Evolutionary conservation across 1,140 invertebrate species (phyloP).

Genomic region (Drosophila tsacasi): DNA sequence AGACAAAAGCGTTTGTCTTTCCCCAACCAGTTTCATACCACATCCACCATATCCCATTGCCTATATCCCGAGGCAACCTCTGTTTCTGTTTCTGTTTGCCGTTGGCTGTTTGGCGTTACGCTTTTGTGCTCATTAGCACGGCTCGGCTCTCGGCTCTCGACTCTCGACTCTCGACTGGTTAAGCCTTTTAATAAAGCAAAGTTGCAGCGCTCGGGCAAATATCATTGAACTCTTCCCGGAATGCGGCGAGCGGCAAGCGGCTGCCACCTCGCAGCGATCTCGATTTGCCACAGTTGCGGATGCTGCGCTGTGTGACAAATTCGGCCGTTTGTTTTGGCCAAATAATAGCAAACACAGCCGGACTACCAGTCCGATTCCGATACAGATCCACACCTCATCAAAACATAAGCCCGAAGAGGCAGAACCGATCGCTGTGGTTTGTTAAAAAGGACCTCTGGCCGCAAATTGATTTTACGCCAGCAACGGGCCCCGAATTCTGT

Average conservation of each 20-base stretch:
- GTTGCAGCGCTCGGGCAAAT: conserved; percentile 60
- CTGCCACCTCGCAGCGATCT: conserved; percentile 23
- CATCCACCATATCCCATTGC: neutral
- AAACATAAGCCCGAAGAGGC: conserved; percentile 55
- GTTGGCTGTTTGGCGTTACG: conserved; percentile 73
- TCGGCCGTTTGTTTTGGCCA: conserved; percentile 51
- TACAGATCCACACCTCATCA: conserved; percentile 66
- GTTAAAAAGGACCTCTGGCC: conserved; percentile 43
- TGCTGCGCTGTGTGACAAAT: conserved; percentile 73
- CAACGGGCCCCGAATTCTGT: conserved; percentile 52
- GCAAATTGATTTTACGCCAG: conserved; percentile 82
- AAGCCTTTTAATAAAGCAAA: conserved; percentile 85
- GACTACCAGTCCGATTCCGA: conserved; percentile 18
- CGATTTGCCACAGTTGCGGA: conserved; percentile 59
- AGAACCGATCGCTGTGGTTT: conserved; percentile 68
- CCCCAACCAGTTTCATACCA: conserved; percentile 4
- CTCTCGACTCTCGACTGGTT: conserved; percentile 68
- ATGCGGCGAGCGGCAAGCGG: conserved; percentile 38
- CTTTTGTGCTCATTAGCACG: conserved; percentile 83
- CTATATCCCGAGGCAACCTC: neutral
- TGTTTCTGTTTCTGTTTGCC: conserved; percentile 32
- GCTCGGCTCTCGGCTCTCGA: conserved; percentile 34
- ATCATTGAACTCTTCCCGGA: conserved; percentile 77
- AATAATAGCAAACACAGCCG: conserved; percentile 56
- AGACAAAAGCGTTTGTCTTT: conserved; percentile 70